These are phyloP conservation scores for Trichogramma evanescens DNA, from an alignment of 2,888 invertebrate genomes.

Conservation along the genomic window DNA sequence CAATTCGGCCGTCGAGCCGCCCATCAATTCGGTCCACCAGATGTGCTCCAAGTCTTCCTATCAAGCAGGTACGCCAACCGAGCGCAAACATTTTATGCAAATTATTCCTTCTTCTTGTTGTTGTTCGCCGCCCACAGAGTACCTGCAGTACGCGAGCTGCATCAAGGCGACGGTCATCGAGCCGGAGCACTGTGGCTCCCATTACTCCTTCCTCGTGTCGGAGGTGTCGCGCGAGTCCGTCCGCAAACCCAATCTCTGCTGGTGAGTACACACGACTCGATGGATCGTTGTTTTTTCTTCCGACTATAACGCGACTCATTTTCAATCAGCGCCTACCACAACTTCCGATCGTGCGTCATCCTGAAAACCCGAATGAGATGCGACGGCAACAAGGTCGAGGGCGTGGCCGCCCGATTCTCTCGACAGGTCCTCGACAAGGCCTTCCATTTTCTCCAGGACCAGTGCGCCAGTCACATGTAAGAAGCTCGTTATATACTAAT, in stretches of 20 bases:
- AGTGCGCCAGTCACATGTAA: conserved; percentile 57
- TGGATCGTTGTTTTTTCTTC: neutral
- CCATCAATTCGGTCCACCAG: conserved; percentile 57
- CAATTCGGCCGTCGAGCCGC: conserved; percentile 56
- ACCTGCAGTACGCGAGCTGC: conserved; percentile 55
- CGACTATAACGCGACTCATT: neutral
- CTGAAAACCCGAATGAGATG: conserved; percentile 51
- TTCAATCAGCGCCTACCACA: conserved; percentile 52
- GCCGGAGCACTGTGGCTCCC: conserved; percentile 52
- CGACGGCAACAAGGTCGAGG: conserved; percentile 47
- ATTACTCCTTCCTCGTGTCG: conserved; percentile 53
- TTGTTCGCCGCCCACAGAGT: conserved; percentile 45
- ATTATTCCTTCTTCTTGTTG: neutral
- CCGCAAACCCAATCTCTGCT: conserved; percentile 53
- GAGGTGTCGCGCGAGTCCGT: conserved; percentile 54
- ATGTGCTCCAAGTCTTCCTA: conserved; percentile 56
- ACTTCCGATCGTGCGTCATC: conserved; percentile 55
- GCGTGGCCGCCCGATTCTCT: conserved; percentile 52
- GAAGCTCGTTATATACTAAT: conserved; percentile 19
- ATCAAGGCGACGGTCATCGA: conserved; percentile 56
- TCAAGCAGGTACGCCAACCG: conserved; percentile 50
- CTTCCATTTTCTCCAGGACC: conserved; percentile 54
- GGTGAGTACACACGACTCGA: conserved; percentile 42
- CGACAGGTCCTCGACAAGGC: conserved; percentile 55
- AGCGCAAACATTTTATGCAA: neutral